Evolutionary conservation across 2,113 vertebrate genomes (phyloP).

Genomic region (Nannospalax galili): DNA sequence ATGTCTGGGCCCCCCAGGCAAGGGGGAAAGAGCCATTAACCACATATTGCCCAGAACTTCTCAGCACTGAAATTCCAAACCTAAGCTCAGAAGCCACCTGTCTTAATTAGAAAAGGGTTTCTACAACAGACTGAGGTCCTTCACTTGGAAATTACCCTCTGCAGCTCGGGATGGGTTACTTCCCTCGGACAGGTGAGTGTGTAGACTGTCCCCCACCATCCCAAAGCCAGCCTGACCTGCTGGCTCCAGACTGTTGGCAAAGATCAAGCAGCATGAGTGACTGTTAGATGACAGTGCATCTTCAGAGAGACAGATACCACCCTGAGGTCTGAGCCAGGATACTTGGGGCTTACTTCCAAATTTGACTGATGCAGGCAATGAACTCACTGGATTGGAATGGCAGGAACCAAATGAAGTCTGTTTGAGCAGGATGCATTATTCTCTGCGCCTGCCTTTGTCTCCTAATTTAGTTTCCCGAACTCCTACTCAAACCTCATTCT

Average conservation of each 20-base stretch:
- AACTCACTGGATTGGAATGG: not conserved
- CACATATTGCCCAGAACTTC: not conserved
- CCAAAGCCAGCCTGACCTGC: not conserved
- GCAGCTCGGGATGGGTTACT: not conserved
- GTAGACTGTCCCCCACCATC: too few relatives aligned
- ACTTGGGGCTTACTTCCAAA: not conserved
- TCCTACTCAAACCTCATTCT: not conserved
- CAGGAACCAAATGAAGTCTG: too few relatives aligned
- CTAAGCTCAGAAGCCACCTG: not conserved
- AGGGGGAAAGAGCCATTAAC: not conserved
- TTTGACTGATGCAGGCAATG: not conserved
- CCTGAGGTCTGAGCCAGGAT: not conserved
- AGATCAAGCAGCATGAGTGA: accelerated
- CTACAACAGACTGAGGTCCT: not conserved
- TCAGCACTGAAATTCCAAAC: not conserved
- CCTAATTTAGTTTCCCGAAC: not conserved
- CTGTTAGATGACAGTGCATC: slow-evolving; percentile 11
- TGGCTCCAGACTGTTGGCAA: not conserved
- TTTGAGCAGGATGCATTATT: not conserved
- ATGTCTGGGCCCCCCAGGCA: not conserved
- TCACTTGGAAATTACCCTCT: not conserved
- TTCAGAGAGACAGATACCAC: accelerated
- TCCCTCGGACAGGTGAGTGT: too few relatives aligned
- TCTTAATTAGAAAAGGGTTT: not conserved
- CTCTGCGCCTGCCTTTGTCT: not conserved